These are phyloP conservation scores for Harpagifer antarcticus DNA, from an alignment of 2,797 vertebrate species.

Conservation along the genomic window DNA sequence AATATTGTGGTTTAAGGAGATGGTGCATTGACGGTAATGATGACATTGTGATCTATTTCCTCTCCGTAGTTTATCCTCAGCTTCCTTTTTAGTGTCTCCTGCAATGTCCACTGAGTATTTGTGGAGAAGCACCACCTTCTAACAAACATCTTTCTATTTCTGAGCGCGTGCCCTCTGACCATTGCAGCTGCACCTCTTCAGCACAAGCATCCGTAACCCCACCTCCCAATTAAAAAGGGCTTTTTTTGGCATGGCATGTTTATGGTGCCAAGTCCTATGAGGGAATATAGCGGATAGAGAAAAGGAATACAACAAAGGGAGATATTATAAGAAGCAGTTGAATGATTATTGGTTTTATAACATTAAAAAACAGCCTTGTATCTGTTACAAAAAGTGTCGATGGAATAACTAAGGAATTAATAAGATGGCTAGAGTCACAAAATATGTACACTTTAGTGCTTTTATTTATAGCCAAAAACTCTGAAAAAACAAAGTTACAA, in stretches of 20 bases:
- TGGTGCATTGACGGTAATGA: slow-evolving; percentile 26
- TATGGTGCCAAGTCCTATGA: neutral
- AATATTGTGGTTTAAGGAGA: slow-evolving; percentile 2
- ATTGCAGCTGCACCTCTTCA: slow-evolving; percentile 25
- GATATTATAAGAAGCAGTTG: neutral
- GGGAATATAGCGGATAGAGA: neutral
- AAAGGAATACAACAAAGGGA: neutral
- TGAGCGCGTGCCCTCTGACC: slow-evolving; percentile 9
- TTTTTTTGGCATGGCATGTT: neutral
- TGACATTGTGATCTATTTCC: slow-evolving; percentile 32
- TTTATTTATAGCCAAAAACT: too few relatives aligned
- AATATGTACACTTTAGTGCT: too few relatives aligned
- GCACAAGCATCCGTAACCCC: slow-evolving; percentile 8
- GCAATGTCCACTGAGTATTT: slow-evolving; percentile 24
- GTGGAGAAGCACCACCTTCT: slow-evolving; percentile 26
- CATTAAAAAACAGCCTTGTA: too few relatives aligned
- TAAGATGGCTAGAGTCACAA: too few relatives aligned
- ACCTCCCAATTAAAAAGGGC: neutral
- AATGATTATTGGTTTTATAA: too few relatives aligned
- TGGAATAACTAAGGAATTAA: too few relatives aligned
- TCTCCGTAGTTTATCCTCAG: slow-evolving; percentile 1
- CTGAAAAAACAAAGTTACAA: too few relatives aligned
- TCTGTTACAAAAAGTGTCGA: too few relatives aligned
- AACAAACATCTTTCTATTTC: slow-evolving; percentile 10
- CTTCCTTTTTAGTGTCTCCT: slow-evolving; percentile 32